phyloP scores from a whole-genome alignment of 2,888 invertebrate species.

The Drosophila mimetica region DNA sequence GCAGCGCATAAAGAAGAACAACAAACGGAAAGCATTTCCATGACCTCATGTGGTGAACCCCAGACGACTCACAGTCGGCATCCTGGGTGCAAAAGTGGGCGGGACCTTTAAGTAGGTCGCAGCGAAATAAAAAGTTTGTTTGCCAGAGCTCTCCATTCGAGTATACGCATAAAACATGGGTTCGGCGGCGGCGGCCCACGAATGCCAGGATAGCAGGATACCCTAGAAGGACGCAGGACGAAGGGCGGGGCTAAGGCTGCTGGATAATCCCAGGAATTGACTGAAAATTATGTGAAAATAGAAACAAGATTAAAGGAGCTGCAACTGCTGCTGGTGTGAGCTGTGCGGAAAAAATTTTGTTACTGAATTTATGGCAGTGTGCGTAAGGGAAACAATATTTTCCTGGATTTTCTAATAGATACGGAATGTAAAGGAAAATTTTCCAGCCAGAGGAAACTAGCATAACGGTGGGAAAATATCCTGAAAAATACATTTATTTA shows the following conservation, averaged over 20 bases:
- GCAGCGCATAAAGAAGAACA: conserved; percentile 47
- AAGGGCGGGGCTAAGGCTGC: neutral
- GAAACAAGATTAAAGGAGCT: conserved; percentile 17
- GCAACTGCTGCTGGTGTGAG: conserved; percentile 1
- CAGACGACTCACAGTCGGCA: conserved; percentile 35
- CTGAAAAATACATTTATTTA: too few species aligned
- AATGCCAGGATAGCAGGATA: conserved; percentile 30
- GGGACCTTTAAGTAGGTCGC: conserved; percentile 43
- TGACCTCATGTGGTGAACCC: conserved; percentile 52
- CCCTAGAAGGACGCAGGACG: conserved; percentile 25
- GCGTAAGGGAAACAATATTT: neutral
- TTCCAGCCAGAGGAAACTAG: neutral
- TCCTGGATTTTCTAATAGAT: neutral
- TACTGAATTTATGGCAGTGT: conserved; percentile 17
- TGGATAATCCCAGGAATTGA: conserved; percentile 36
- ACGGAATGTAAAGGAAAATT: neutral
- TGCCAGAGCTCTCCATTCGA: conserved; percentile 38
- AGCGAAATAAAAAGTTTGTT: conserved; percentile 46
- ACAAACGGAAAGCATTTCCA: conserved; percentile 51
- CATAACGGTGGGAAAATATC: neutral
- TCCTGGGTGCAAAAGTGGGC: neutral
- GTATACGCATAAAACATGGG: conserved; percentile 38
- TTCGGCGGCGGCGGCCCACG: conserved; percentile 14
- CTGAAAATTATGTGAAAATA: conserved; percentile 44
- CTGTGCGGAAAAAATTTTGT: neutral